Percentiles rank a stretch among this genome's conserved stretches.
phyloP scores from a whole-genome alignment of 2,888 invertebrate species.

The Podotricha telesiphe region DNA sequence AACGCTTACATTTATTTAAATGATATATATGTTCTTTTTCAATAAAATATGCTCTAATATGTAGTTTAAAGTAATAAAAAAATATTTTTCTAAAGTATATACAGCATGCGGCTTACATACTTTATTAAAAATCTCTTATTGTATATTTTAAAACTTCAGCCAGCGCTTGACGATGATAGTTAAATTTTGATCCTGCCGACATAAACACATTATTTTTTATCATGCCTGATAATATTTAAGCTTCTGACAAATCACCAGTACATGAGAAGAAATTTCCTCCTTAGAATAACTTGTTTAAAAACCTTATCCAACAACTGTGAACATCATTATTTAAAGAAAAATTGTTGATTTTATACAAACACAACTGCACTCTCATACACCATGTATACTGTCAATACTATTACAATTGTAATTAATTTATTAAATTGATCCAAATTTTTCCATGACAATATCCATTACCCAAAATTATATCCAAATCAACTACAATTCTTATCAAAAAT shows the following conservation, averaged over 20 bases:
- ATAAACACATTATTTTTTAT: constrained; percentile 1
- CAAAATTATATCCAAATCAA: background rate
- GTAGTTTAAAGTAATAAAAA: no score
- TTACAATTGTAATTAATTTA: no score
- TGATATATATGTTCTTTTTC: no score
- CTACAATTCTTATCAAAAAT: constrained; percentile 39
- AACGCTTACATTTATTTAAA: no score
- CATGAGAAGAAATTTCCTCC: background rate
- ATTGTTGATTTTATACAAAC: no score
- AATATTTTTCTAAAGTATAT: background rate
- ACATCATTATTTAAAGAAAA: no score
- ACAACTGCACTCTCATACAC: no score
- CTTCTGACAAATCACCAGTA: background rate
- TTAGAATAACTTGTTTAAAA: background rate
- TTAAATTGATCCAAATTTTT: no score
- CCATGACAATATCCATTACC: no score
- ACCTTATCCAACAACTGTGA: no score
- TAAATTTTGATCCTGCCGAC: background rate
- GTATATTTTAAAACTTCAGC: constrained; percentile 15
- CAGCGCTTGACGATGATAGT: background rate
- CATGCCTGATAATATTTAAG: background rate
- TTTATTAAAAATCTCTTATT: constrained; percentile 23
- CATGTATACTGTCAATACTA: no score
- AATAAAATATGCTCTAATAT: no score
- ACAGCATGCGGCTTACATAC: constrained; percentile 9